phyloP scores from a whole-genome alignment of 2,113 vertebrate genomes.

The Otocyon megalotis region DNA sequence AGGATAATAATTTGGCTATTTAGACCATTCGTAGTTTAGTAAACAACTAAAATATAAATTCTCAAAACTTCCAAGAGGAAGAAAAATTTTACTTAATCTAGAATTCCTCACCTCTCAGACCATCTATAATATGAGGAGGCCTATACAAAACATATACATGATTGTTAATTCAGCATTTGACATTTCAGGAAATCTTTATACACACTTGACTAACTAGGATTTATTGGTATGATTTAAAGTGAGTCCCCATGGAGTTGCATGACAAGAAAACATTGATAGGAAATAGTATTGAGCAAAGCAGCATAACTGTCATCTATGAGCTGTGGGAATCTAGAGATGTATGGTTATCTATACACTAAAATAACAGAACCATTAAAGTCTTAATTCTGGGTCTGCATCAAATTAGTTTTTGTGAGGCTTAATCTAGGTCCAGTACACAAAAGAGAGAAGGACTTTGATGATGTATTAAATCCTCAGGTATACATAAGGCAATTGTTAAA shows the following conservation, averaged over 20 bases:
- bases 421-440: background rate
- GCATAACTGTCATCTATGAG: background rate
- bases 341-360: background rate
- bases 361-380: background rate
- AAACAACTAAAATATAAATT: constrained; percentile 48
- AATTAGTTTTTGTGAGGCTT: background rate
- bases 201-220: background rate
- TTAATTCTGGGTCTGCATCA: background rate
- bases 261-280: background rate
- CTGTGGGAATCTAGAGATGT: background rate
- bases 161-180: constrained; percentile 38
- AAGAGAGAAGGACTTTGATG: background rate
- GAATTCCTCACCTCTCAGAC: background rate
- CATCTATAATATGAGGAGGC: background rate
- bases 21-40: background rate
- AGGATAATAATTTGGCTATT: background rate
- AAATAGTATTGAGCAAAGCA: background rate
- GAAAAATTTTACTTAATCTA: background rate
- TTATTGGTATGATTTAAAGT: constrained; percentile 26
- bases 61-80: background rate
- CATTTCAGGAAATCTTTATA: background rate
- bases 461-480: background rate
- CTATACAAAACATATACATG: background rate
- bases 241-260: background rate
- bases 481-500: background rate